These are phyloP conservation scores for Turritopsis rubra DNA, from an alignment of 30 jellyfish, hydroid and myxozoan genomes.

Conservation along the genomic window DNA sequence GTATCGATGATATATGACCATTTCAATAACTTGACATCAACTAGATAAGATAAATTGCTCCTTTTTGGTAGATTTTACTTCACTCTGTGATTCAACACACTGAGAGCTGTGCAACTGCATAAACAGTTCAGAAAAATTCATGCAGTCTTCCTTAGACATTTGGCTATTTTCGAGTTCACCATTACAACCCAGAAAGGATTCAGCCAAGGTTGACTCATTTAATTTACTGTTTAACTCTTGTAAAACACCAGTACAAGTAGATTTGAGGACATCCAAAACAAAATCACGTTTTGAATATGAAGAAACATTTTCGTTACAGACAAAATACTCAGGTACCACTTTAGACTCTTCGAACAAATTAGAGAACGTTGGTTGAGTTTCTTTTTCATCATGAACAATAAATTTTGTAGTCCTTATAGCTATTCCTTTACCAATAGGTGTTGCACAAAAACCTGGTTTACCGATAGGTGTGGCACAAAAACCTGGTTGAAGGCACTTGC, in stretches of 20 bases:
- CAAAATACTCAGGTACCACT: neutral
- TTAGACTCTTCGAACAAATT: neutral
- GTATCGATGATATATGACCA: too few species aligned
- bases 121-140: neutral
- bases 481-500: neutral
- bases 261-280: neutral
- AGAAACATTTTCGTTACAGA: neutral
- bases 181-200: neutral
- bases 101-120: neutral
- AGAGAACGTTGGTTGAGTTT: neutral
- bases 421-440: neutral
- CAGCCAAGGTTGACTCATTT: neutral
- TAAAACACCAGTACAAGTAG: neutral
- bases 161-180: neutral
- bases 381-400: conserved; percentile 13
- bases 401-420: conserved; percentile 17
- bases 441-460: neutral
- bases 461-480: neutral
- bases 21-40: neutral
- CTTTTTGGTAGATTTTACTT: neutral
- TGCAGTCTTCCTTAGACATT: neutral
- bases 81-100: neutral
- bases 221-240: neutral
- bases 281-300: neutral
- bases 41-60: neutral